Conservation (phyloP, 2,113 vertebrate genomes). For the Promerops cafer region DNA sequence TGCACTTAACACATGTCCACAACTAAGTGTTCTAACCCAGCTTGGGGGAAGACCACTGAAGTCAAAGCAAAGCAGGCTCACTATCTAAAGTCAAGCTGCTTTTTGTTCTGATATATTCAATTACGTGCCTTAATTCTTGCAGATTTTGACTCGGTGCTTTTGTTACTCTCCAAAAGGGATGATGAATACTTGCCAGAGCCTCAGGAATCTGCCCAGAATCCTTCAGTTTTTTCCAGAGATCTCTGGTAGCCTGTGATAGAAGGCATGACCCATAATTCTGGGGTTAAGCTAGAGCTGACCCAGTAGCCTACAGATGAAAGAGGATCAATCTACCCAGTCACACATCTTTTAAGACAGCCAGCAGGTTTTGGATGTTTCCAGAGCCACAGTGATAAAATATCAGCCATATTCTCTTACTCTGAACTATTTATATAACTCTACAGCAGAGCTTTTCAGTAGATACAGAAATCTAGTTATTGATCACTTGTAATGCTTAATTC, state of each 20-base stretch:
- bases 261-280: not conserved
- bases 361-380: not conserved
- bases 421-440: not conserved
- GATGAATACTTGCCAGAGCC: not conserved
- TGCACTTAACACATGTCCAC: not conserved
- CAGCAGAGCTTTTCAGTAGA: not conserved
- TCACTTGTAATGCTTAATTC: slow-evolving; percentile 31
- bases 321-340: not conserved
- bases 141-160: not conserved
- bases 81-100: not conserved
- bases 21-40: not conserved
- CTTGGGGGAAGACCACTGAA: not conserved
- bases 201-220: not conserved
- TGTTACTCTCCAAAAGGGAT: not conserved
- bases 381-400: not conserved
- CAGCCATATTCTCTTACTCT: not conserved
- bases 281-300: not conserved
- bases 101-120: not conserved
- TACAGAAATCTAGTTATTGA: slow-evolving; percentile 31
- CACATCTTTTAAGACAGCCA: not conserved
- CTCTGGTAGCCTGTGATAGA: not conserved
- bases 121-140: not conserved
- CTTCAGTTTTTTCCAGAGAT: not conserved
- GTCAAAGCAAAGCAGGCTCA: not conserved
- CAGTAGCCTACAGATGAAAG: not conserved